phyloP scores from a whole-genome alignment of 2,888 invertebrate genomes.

The Synanthedon tipuliformis region DNA sequence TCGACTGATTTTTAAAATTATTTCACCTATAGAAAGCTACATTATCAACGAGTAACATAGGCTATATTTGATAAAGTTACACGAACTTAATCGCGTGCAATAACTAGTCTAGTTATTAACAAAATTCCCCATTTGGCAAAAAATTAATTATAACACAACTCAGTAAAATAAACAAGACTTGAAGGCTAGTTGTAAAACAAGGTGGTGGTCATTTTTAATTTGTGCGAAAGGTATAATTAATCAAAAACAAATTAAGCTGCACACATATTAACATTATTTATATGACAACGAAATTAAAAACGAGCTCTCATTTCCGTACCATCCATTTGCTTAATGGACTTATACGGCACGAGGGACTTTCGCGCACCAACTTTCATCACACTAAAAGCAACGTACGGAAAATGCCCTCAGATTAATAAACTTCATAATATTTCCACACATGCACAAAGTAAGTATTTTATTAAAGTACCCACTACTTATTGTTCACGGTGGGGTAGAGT shows the following conservation, averaged over 20 bases:
- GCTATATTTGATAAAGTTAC: no score
- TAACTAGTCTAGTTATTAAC: no score
- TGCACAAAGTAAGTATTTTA: constrained; percentile 15
- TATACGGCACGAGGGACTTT: constrained; percentile 58
- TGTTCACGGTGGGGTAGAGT: no score
- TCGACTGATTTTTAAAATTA: no score
- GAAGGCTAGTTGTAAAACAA: no score
- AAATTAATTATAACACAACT: no score
- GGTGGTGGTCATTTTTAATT: constrained; percentile 12
- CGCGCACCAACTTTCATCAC: constrained; percentile 59
- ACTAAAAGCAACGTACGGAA: constrained; percentile 65
- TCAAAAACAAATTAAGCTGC: constrained; percentile 32
- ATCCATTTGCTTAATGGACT: constrained; percentile 67
- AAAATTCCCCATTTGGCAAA: no score
- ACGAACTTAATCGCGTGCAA: no score
- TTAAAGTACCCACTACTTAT: no score
- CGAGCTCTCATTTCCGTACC: constrained; percentile 55
- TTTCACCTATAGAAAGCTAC: no score
- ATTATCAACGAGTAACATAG: no score
- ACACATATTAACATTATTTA: constrained; percentile 51
- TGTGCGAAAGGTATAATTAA: constrained; percentile 31
- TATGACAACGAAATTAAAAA: constrained; percentile 63
- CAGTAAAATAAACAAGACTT: no score
- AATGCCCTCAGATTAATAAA: constrained; percentile 61
- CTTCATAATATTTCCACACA: constrained; percentile 42